Base-by-base conservation (phyloP, 2,888 invertebrate species). In the Tanypteryx hageni region DNA sequence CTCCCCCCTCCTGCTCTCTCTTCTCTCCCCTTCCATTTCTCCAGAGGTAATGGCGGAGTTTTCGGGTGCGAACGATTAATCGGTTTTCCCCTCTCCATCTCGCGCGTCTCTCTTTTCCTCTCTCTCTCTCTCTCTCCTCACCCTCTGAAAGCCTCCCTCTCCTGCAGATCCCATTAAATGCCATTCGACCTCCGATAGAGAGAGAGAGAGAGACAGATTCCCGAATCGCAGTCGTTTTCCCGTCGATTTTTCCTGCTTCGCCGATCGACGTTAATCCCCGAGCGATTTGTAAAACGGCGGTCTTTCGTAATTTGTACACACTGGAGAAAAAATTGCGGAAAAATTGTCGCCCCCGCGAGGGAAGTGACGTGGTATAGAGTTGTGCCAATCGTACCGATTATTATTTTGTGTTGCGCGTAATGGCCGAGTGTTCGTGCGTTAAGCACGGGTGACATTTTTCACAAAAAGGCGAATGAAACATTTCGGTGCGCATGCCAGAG, bases 41-140 rank as follows among this genome's bases (percentile, higher is more conserved):
- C 44, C 76, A n/a, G 22, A 27, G 10, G 76, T 76, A 76, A 76
- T 76, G 76, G 76, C 22, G 27, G 76, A 76, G 76, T 76, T 76
- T 76, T 76, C 76, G 76, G 22, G 22, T 76, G 76, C 76, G 76
- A 76, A 76, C 76, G 76, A 76, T 76, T 76, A 76, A 76, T 76
- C 76, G 76, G 76, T 27, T 61, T 61, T 18, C 89, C 44, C 16
- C 10, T 64, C 44, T 27, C 64, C 89, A 18, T 83, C 44, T 57
- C 44, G 18, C 89, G n/a, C 64, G 44, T 14, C 89, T 18, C 44
- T 31, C 16, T 61, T 14, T 27, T 18, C 86, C 58, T 22, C 13
- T 27, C 13, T 61, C 10, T 2, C 89, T 31, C 31, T 18, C 59
- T 64, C 44, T 58, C 57, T 22, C 85, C 85, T 22, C 22, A 18